Evolutionary conservation across 2,113 vertebrate species (phyloP), one percentile per base, ranked within the genome.

Genomic region (Phrynosoma blainvillii): DNA sequence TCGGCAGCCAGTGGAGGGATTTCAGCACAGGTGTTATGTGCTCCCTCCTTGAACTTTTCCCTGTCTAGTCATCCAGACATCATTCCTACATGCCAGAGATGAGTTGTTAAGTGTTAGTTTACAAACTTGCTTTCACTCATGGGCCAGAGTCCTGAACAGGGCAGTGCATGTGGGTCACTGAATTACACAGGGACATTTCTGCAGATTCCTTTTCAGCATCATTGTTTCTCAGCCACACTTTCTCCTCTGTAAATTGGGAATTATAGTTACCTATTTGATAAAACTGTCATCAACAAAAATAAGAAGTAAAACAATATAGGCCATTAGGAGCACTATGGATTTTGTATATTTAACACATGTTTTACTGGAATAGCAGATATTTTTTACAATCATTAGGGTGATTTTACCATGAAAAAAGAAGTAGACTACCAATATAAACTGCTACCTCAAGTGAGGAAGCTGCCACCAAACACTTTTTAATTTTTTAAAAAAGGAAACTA

Each of bases 381-480:
- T 77, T 68, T 90, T 92, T 74, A 5, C 40, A 90, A 89, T 40
- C 75, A 32, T 79, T 79, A 79, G n/a, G 65, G 23, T 79, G 47
- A 56, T 40, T 62, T 77, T 89, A 13, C 4, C 90, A 82, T 90
- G 84, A 32, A 71, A 87, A 93, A 91, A 76, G 56, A 81, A 89
- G 82, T 25, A 86, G 23, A 79, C 94, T 87, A 79, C 84, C 81
- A 76, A 3, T 82, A 85, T 62, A 27, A 65, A 59, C 87, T 76
- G 89, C 56, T 12, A 54, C 86, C n/a, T 32, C 0, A 84, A 83
- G 59, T 89, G 91, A 94, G 92, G 92, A 93, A 94, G 84, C 93
- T 93, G 91, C 89, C 88, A 79, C 16, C 18, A 56, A 76, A 87
- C 0, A 81, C 42, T 83, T 75, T 88, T 47, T 59, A 13, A 59